Conservation (phyloP, 2,113 vertebrate genomes). For the Bostrychus sinensis region DNA sequence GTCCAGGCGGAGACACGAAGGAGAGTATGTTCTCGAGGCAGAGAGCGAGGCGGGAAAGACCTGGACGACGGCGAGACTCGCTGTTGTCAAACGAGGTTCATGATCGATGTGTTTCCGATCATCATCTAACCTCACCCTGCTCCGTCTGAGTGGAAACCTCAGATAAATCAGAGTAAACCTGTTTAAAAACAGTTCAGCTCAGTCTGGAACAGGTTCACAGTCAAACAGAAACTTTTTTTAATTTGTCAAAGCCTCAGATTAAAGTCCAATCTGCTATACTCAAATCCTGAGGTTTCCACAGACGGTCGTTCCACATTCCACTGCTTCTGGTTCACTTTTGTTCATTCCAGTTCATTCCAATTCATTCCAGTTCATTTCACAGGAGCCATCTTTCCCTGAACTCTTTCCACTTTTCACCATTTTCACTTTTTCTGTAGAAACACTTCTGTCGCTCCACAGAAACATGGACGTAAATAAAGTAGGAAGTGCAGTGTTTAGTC, state of each 20-base stretch:
- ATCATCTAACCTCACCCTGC: constrained; percentile 58
- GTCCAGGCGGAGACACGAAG: constrained; percentile 84
- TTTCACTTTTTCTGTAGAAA: neutral
- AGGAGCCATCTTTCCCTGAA: neutral
- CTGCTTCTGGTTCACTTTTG: neutral
- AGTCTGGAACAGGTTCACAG: too few species aligned
- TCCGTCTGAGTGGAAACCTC: constrained; percentile 2
- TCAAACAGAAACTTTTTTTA: too few species aligned
- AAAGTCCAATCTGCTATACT: too few species aligned
- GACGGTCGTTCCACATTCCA: neutral
- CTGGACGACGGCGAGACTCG: constrained; percentile 86
- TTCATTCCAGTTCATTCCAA: neutral
- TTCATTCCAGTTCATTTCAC: neutral
- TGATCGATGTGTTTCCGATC: constrained; percentile 72
- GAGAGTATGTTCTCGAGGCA: constrained; percentile 90
- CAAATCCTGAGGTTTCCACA: neutral
- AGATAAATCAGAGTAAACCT: neutral
- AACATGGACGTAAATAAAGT: too few species aligned
- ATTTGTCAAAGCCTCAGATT: too few species aligned
- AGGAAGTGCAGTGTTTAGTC: too few species aligned
- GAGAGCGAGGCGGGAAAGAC: constrained; percentile 86
- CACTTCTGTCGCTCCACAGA: neutral
- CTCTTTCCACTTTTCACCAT: neutral
- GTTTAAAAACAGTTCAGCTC: too few species aligned
- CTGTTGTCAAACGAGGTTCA: constrained; percentile 91